Base-by-base conservation (phyloP, 2,113 vertebrate species). In the Girardinichthys multiradiatus region DNA sequence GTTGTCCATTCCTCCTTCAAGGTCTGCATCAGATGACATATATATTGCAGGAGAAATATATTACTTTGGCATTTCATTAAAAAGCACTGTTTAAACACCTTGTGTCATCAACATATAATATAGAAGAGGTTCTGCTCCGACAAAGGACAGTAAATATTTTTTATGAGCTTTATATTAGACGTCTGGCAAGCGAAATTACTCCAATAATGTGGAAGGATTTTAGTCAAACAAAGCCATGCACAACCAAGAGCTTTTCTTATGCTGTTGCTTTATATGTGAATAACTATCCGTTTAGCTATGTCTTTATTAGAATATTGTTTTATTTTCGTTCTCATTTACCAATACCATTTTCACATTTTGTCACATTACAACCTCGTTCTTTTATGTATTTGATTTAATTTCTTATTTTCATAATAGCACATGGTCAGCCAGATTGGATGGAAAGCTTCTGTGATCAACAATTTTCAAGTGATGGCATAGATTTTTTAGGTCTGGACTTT, bases 61-160 rank as follows among this genome's bases (percentile, higher is more conserved):
- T 72, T 62, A 72, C 64, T 70, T 72, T 64, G 62, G n/a, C 31
- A 35, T 54, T 72, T 80, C 59, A 75, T 83, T 68, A 80, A 65
- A 77, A 66, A 75, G 58, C 61, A 57, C 11, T 66, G 67, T 76
- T 45, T 35, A 76, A 57, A 33, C 15, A 33, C 39, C 24, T 17
- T 74, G 42, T 70, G 67, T 57, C 48, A 77, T 71, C n/a, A 59
- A 24, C 68, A 58, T 66, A 28, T 35, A 61, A 76, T 45, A 79
- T 37, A 54, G 39, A 37, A 61, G 31, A 76, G 57, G 57, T 68
- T n/a, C 27, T 70, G 58, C 37, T 31, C 48, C 48, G 64, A 76
- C 74, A 78, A 66, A 65, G 76, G 70, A 59, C 14, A 48, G 58
- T 71, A 66, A 79, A 79, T 57, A 70, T 42, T 26, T 74, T 80